Base-by-base conservation (phyloP, 2,888 invertebrate species). In the Cotesia congregata region DNA sequence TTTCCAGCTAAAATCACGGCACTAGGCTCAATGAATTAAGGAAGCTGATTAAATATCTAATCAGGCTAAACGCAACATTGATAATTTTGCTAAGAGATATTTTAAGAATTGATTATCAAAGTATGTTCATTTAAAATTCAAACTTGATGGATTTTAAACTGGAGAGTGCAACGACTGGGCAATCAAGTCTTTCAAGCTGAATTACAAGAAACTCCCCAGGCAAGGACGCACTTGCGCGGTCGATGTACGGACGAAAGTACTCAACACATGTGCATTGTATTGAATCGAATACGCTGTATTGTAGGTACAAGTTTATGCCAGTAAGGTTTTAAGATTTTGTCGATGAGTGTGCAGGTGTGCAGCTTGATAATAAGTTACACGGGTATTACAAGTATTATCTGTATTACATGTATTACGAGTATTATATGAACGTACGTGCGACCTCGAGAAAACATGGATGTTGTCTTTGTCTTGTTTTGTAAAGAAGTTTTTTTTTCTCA, bases 361-460 rank as follows among this genome's bases (percentile, higher is more conserved):
- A 75, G 74, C 78, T 78, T 74, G 85, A 83, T 84, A 85, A 86
- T 83, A 84, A 83, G 83, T 87, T 86, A 86, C 85, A 86, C 84
- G 83, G 85, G 85, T 83, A 86, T 87, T 87, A 87, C 87, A 84
- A 86, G 86, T 86, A 87, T 87, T 87, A 88, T 86, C 84, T 84
- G 86, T 86, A 87, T 86, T 87, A 87, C 86, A 86, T 81, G 85
- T 86, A 87, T 87, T 86, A 87, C 87, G 86, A 85, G 85, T 84
- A 87, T 85, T 50, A 59, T 20, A 40, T 9, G 68, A 41, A 74
- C 73, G 72, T 69, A 71, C 65, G 67, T 60, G 50, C 50, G 50
- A 50, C 50, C 50, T 50, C 50, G 50, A 50, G 50, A 50, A 7
- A 50, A 50, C 50, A 50, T 65, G 30, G 20, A 20, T 65, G 7